A percentile compares a stretch with the other conserved stretches of the same genome.
These are phyloP conservation scores for Gambusia yucatana DNA, from an alignment of 2,797 vertebrate species.

Conservation along the genomic window DNA sequence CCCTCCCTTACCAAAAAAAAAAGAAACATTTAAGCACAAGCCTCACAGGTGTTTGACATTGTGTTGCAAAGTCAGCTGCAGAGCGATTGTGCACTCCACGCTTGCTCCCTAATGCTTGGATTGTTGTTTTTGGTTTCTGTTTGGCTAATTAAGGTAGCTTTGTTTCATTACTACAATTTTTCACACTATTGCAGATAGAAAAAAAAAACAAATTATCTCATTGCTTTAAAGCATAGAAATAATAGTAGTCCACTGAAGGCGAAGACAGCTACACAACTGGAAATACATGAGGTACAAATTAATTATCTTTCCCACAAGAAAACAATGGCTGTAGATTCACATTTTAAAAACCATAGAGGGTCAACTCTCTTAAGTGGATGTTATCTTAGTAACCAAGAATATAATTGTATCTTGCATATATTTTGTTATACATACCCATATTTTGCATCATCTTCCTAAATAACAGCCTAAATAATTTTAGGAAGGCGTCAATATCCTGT, in stretches of 20 bases:
- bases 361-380: background rate
- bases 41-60: conserved; percentile 51
- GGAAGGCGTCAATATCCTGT: background rate
- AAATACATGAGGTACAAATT: background rate
- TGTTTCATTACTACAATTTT: background rate
- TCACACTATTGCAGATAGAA: background rate
- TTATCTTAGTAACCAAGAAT: background rate
- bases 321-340: background rate
- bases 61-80: conserved; percentile 47
- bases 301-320: conserved; percentile 1
- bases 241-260: background rate
- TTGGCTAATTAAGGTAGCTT: background rate
- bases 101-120: conserved; percentile 16
- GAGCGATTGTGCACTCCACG: conserved; percentile 20
- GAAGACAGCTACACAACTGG: background rate
- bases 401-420: background rate
- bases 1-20: conserved; percentile 21
- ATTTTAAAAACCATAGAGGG: background rate
- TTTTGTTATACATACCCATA: background rate
- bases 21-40: conserved; percentile 40
- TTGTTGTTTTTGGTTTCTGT: background rate
- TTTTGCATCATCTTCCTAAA: background rate
- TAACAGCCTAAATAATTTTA: no score
- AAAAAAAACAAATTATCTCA: background rate
- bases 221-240: conserved; percentile 2